Percentiles rank a stretch among this genome's conserved stretches.
Conservation (phyloP, 35 echinoderm and acorn worm species). For the Antedon bifida region DNA sequence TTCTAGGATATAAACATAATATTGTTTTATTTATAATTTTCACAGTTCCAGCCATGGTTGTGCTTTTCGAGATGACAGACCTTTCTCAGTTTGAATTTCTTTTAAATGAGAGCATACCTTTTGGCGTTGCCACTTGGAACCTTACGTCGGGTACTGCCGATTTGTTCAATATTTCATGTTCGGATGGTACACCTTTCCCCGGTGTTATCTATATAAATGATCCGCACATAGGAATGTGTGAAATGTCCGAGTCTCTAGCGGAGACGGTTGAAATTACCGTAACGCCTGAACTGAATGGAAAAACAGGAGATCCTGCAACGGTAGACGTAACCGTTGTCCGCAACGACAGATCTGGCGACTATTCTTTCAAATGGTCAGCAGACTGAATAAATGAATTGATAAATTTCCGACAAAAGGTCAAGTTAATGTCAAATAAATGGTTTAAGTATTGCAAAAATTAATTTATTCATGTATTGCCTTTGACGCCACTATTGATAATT, state of each 20-base stretch:
- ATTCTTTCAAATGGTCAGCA: too few relatives aligned
- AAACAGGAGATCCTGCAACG: neutral
- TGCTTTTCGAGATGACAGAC: too few relatives aligned
- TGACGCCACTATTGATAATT: too few relatives aligned
- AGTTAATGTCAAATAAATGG: too few relatives aligned
- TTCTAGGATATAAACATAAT: too few relatives aligned
- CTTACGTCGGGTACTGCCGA: neutral
- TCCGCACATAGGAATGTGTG: neutral
- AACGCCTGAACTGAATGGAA: neutral
- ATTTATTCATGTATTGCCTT: too few relatives aligned
- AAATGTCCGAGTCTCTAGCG: neutral
- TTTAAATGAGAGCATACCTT: neutral
- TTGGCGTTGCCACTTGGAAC: neutral
- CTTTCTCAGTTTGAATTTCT: too few relatives aligned
- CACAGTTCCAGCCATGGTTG: too few relatives aligned
- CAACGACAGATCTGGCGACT: neutral
- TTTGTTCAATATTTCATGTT: neutral
- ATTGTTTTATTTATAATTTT: too few relatives aligned
- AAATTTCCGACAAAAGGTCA: too few relatives aligned
- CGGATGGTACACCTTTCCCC: neutral
- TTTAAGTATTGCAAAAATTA: too few relatives aligned
- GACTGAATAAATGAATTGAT: too few relatives aligned
- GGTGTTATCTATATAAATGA: neutral
- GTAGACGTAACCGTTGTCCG: neutral
- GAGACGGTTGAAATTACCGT: neutral